Conservation (phyloP, 2,797 vertebrate species). For the Lutjanus campechanus region DNA sequence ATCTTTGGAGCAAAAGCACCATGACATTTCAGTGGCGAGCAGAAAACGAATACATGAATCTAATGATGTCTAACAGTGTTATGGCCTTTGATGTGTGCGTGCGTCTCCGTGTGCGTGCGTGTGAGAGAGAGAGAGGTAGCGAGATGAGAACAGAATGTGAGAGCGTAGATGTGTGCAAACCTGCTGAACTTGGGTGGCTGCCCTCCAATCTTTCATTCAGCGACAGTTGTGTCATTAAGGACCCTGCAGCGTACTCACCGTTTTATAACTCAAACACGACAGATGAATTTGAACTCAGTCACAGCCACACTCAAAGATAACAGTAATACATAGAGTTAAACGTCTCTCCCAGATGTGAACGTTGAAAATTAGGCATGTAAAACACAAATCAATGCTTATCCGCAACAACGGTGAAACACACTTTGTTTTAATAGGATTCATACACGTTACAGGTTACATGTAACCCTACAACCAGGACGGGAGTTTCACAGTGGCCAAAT, state of each 20-base stretch:
- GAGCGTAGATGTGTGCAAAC: not conserved
- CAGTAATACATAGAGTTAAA: not conserved
- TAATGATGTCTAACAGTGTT: constrained; percentile 11
- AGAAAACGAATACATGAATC: constrained; percentile 18
- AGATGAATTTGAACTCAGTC: not conserved
- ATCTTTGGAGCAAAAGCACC: not conserved
- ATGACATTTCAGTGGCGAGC: not conserved
- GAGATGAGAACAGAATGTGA: not conserved
- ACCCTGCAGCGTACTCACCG: not conserved
- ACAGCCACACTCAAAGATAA: not conserved
- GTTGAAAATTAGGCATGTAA: too few species aligned
- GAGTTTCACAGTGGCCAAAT: too few species aligned
- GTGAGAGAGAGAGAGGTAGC: not conserved
- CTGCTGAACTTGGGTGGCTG: not conserved
- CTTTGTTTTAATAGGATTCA: too few species aligned
- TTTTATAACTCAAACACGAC: not conserved
- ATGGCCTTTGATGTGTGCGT: not conserved
- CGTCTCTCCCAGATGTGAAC: too few species aligned
- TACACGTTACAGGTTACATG: too few species aligned
- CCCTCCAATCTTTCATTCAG: constrained; percentile 2
- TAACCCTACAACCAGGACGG: too few species aligned
- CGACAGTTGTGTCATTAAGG: constrained; percentile 1
- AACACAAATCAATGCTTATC: too few species aligned
- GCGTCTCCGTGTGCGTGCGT: not conserved
- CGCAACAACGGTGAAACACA: too few species aligned